These are phyloP conservation scores for Hepsetus odoe DNA, from an alignment of 2,113 vertebrate genomes.

Conservation along the genomic window DNA sequence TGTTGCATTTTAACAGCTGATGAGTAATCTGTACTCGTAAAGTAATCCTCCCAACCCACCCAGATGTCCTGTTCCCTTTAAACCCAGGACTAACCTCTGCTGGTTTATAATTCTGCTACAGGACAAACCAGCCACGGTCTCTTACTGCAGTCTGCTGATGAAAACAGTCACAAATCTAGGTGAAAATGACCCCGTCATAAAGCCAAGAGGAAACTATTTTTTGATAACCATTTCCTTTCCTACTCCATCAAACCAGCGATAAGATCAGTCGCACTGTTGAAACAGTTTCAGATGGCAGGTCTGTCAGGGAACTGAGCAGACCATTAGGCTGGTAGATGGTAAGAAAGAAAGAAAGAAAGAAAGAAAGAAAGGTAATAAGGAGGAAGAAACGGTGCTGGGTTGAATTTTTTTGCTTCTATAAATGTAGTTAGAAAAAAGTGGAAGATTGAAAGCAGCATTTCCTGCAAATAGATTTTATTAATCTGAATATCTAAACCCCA, in stretches of 20 bases:
- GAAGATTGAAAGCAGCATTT: too few species aligned
- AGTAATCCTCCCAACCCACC: too few species aligned
- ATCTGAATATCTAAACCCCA: too few species aligned
- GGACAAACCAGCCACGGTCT: background rate
- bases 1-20: too few species aligned
- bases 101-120: background rate
- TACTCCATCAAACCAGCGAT: slow-evolving; percentile 27
- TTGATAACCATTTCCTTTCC: slow-evolving; percentile 49
- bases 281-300: slow-evolving; percentile 20
- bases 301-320: background rate
- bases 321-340: too few species aligned
- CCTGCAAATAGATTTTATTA: background rate
- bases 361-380: background rate
- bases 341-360: background rate
- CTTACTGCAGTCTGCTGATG: background rate
- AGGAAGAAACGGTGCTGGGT: background rate
- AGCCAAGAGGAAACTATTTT: slow-evolving; percentile 35
- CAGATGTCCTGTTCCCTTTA: too few species aligned
- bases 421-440: background rate
- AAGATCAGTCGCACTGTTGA: slow-evolving; percentile 34
- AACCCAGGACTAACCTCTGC: too few species aligned
- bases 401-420: background rate
- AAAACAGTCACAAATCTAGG: background rate
- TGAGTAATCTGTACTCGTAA: too few species aligned
- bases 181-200: background rate